Base-by-base conservation (phyloP, 2,113 vertebrate genomes). In the Sander lucioperca region DNA sequence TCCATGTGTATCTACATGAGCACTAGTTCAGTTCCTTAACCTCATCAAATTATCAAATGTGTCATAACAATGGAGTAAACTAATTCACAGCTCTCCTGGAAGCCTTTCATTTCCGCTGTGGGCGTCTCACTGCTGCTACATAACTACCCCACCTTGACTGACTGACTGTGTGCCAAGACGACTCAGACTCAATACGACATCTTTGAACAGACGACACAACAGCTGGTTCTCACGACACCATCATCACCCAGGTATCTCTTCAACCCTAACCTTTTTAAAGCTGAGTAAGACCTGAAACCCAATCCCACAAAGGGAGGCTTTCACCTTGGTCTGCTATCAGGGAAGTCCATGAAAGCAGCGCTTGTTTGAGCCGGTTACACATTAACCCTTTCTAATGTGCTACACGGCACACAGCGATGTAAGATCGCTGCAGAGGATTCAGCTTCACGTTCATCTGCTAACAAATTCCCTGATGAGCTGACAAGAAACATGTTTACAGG, bases 361-460 rank as follows among this genome's bases (percentile, higher is more conserved):
- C 88, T 91, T 94, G 94, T 95, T 89, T 53, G 23, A 86, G 64
- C 93, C 83, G 91, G 93, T 92, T 93, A 93, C 77, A 87, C 81
- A 94, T 94, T 93, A 94, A 93, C 90, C 50, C 66, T 84, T 75
- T 85, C 18, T 77, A 25, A 65, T 57, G 47, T 14, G 54, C 71
- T 59, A 74, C 30, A 56, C 3, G 0, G 27, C 16, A 63, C 9
- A 63, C 16, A 25, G 30, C 6, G 2, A 27, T 57, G 43, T 54
- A 30, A 59, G 27, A 61, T 47, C 18, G 2, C 43, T 25, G 25
- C 53, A 16, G 21, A 76, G 33, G 71, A 16, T 48, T 47, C 45
- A 39, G 69, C 43, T 50, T 39, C 59, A 56, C 13, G 57, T 74
- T 72, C 56, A 30, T 54, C 64, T 48, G n/a, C 12, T 36, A 21